These are phyloP conservation scores for Halcyon malimbica DNA, from an alignment of 2,113 vertebrate genomes.

Conservation along the genomic window DNA sequence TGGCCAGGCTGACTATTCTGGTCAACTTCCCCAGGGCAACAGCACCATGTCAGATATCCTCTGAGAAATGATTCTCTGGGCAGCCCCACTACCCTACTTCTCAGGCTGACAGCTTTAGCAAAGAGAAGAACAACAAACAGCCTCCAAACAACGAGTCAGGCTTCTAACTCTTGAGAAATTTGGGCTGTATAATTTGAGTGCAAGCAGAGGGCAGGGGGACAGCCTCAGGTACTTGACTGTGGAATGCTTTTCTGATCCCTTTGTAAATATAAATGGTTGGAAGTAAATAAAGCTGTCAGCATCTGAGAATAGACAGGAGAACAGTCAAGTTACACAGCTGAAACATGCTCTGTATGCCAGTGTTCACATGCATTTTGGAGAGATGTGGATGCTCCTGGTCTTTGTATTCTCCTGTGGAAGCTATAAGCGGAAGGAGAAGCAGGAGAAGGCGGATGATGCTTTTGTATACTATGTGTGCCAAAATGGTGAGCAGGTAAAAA, in stretches of 20 bases:
- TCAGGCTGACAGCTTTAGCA: not conserved
- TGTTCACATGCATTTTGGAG: not conserved
- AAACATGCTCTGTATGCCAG: not conserved
- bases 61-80: not conserved
- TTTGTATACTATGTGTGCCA: not conserved
- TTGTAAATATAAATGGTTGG: constrained; percentile 9
- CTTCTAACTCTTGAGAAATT: not conserved
- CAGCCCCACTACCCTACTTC: not conserved
- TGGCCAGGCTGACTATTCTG: not conserved
- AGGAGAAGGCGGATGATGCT: not conserved
- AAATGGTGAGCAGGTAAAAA: not conserved
- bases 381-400: not conserved
- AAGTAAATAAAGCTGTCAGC: constrained; percentile 23
- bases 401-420: not conserved
- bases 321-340: not conserved
- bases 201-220: accelerated
- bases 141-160: not conserved
- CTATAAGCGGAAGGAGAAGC: not conserved
- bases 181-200: not conserved
- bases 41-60: not conserved
- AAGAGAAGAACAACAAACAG: not conserved
- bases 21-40: not conserved
- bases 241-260: not conserved
- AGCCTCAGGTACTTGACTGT: not conserved
- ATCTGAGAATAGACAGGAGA: not conserved